phyloP scores from a whole-genome alignment of 1,140 invertebrate species.

The Drosophila lacertosa region DNA sequence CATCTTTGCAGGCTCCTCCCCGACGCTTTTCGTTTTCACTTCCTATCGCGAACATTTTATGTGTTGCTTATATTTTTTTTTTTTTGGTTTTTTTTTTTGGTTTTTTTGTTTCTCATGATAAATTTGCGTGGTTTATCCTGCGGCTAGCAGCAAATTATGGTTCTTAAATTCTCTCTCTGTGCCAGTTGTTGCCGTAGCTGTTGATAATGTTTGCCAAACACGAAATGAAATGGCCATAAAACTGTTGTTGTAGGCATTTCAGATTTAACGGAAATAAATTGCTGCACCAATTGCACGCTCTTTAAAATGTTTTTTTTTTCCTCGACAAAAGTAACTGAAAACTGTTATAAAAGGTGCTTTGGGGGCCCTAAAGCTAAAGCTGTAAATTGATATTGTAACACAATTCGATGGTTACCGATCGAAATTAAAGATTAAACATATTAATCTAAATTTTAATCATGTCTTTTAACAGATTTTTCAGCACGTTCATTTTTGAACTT shows the following conservation, averaged over 20 bases:
- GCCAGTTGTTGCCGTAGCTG: conserved; percentile 28
- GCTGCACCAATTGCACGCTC: conserved; percentile 55
- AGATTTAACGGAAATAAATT: conserved; percentile 72
- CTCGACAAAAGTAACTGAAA: conserved; percentile 51
- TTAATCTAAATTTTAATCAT: conserved; percentile 13
- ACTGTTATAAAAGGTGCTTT: conserved; percentile 13
- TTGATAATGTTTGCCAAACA: conserved; percentile 75
- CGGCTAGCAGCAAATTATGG: conserved; percentile 74
- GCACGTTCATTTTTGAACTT: neutral
- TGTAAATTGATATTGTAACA: conserved; percentile 42
- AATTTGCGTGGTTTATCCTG: conserved; percentile 78
- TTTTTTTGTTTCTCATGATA: conserved; percentile 71
- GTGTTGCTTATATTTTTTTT: too few species aligned
- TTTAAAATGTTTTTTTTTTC: conserved; percentile 33
- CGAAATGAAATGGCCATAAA: conserved; percentile 74
- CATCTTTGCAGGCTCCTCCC: neutral
- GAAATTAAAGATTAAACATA: conserved; percentile 10
- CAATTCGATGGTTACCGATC: conserved; percentile 11
- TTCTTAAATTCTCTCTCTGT: conserved; percentile 69
- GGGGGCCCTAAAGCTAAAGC: neutral
- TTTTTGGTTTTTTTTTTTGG: conserved; percentile 62
- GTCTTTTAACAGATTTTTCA: too few species aligned
- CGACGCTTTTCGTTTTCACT: conserved; percentile 75
- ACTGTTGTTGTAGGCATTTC: conserved; percentile 56
- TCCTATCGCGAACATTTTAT: conserved; percentile 50